Conservation (phyloP, 2,797 vertebrate species). For the Sarcoramphus papa region DNA sequence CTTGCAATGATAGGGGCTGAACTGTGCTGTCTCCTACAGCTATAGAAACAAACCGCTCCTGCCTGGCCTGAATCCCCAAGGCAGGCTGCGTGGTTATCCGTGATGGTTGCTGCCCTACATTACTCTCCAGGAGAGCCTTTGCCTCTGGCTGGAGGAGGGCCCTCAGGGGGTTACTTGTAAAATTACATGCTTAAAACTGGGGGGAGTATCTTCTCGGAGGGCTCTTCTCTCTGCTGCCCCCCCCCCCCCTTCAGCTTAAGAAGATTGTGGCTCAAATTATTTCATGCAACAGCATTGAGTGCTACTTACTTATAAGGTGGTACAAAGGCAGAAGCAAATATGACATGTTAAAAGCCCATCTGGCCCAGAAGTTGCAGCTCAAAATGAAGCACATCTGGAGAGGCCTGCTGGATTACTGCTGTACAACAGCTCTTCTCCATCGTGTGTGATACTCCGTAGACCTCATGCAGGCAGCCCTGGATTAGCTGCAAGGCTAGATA, state of each 20-base stretch:
- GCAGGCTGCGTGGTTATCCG: accelerated
- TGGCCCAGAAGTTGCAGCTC: neutral
- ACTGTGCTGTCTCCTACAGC: neutral
- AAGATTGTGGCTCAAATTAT: neutral
- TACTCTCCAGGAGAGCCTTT: neutral
- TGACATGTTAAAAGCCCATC: accelerated
- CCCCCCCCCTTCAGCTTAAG: neutral
- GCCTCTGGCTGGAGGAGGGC: neutral
- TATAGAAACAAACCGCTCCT: neutral
- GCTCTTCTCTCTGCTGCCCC: neutral
- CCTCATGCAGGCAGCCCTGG: neutral
- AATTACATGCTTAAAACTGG: neutral
- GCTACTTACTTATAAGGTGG: neutral
- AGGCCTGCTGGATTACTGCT: neutral
- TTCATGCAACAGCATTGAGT: accelerated
- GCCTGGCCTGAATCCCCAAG: neutral
- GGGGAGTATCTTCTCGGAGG: neutral
- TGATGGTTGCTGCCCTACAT: neutral
- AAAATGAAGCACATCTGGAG: neutral
- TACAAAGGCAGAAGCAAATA: neutral
- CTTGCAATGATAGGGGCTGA: neutral
- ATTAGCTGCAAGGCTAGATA: neutral
- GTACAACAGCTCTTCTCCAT: neutral
- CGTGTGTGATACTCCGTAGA: accelerated
- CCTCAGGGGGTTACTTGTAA: neutral